phyloP scores from a whole-genome alignment of 2,113 vertebrate genomes.

The Manacus vitellinus region DNA sequence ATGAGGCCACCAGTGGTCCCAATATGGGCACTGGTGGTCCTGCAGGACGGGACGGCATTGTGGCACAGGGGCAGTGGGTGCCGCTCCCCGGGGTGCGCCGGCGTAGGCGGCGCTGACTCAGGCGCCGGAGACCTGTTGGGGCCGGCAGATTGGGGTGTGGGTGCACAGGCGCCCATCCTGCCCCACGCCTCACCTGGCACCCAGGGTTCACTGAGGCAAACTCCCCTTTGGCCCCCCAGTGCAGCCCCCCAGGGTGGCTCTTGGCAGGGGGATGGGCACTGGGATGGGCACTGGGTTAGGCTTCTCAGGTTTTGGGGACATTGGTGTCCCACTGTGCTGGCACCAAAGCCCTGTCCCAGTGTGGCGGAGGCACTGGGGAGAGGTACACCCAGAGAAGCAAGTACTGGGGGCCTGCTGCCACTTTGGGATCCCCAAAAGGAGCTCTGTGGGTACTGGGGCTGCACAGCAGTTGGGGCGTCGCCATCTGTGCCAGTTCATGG shows the following conservation, averaged over 20 bases:
- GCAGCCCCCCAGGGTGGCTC: fast-evolving
- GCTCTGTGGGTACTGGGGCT: neutral
- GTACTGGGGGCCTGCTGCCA: neutral
- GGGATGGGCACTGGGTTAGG: neutral
- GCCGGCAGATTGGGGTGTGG: neutral
- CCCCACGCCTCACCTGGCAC: neutral
- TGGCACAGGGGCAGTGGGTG: neutral
- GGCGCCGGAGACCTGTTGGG: neutral
- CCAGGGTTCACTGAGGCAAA: fast-evolving
- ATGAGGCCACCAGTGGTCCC: fast-evolving
- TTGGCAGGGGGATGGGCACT: neutral
- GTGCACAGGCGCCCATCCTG: neutral
- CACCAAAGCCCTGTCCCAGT: fast-evolving
- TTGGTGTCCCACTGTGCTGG: fast-evolving
- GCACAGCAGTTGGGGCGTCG: fast-evolving
- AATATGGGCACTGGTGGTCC: fast-evolving
- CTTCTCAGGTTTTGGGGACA: neutral
- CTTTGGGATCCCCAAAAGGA: neutral
- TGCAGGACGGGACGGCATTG: fast-evolving
- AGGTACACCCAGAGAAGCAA: too few relatives aligned
- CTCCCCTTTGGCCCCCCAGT: neutral
- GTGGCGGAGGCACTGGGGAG: too few relatives aligned
- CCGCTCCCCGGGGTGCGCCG: conserved; percentile 16
- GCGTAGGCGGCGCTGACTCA: conserved; percentile 36
- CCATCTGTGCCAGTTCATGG: neutral